phyloP scores from a whole-genome alignment of 2,113 vertebrate genomes.

The Alethe diademata region DNA sequence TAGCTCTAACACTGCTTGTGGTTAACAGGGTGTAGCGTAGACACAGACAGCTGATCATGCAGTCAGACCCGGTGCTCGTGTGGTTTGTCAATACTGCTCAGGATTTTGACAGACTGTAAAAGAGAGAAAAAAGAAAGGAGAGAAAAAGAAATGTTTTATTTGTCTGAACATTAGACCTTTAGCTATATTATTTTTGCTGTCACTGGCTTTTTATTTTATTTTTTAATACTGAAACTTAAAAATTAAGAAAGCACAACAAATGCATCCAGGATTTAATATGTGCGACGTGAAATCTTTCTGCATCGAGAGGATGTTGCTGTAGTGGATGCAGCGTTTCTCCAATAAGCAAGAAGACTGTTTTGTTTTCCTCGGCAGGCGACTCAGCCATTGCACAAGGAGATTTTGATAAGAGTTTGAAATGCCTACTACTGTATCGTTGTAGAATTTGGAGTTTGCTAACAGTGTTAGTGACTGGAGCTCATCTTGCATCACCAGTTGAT shows the following conservation, averaged over 20 bases:
- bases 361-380: constrained; percentile 72
- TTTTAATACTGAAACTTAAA: constrained; percentile 33
- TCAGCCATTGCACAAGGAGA: constrained; percentile 63
- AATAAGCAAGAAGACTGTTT: constrained; percentile 69
- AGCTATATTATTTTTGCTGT: constrained; percentile 19
- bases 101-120: constrained; percentile 66
- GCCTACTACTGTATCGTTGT: constrained; percentile 63
- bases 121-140: constrained; percentile 29
- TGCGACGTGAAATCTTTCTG: constrained; percentile 74
- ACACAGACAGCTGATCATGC: constrained; percentile 79
- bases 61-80: constrained; percentile 62
- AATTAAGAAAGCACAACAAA: constrained; percentile 66
- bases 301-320: constrained; percentile 68
- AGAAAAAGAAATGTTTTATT: constrained; percentile 34
- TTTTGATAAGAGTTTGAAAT: constrained; percentile 72
- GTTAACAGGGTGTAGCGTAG: constrained; percentile 78
- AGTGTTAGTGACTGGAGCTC: constrained; percentile 76
- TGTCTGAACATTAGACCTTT: constrained; percentile 41
- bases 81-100: constrained; percentile 75
- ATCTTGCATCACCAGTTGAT: constrained; percentile 83
- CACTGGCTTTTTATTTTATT: constrained; percentile 27
- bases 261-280: constrained; percentile 67
- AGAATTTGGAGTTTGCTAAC: constrained; percentile 80
- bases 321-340: constrained; percentile 69
- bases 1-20: constrained; percentile 78